These are phyloP conservation scores for Micrasema minimum DNA, from an alignment of 1,140 invertebrate species.

Conservation along the genomic window DNA sequence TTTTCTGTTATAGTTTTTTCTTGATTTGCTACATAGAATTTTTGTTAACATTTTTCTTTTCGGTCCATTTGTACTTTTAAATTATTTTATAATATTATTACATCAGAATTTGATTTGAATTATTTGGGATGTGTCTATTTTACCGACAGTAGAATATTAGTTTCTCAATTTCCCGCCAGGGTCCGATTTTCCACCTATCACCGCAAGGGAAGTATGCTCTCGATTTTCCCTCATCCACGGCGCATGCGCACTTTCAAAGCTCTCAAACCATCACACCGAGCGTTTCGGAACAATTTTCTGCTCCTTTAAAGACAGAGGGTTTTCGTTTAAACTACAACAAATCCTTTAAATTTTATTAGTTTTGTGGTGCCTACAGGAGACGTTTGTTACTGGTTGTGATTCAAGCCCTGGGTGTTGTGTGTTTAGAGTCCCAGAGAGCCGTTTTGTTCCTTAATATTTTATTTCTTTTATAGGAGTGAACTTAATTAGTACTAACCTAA, in stretches of 20 bases:
- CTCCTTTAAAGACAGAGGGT: conserved; percentile 28
- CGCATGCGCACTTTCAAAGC: conserved; percentile 47
- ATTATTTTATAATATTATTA: too few species aligned
- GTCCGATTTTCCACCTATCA: background rate
- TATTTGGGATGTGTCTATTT: too few species aligned
- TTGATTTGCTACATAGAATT: too few species aligned
- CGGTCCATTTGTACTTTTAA: too few species aligned
- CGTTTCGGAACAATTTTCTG: conserved; percentile 38
- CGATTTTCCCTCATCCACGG: conserved; percentile 41
- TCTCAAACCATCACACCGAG: conserved; percentile 35
- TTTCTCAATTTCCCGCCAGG: conserved; percentile 37
- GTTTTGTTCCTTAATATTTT: background rate
- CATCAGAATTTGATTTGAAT: too few species aligned
- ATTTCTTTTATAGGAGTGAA: background rate
- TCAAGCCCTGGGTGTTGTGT: background rate
- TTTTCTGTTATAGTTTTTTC: too few species aligned
- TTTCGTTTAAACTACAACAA: conserved; percentile 26
- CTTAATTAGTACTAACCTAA: conserved; percentile 15
- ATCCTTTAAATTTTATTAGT: conserved; percentile 8
- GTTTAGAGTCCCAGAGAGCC: background rate
- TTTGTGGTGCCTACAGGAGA: conserved; percentile 3
- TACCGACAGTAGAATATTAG: conserved; percentile 9
- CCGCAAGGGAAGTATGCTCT: background rate
- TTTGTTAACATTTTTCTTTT: too few species aligned
- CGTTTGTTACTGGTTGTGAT: conserved; percentile 19